Evolutionary conservation across 2,113 vertebrate genomes (phyloP).

Genomic region (Tachycineta bicolor): DNA sequence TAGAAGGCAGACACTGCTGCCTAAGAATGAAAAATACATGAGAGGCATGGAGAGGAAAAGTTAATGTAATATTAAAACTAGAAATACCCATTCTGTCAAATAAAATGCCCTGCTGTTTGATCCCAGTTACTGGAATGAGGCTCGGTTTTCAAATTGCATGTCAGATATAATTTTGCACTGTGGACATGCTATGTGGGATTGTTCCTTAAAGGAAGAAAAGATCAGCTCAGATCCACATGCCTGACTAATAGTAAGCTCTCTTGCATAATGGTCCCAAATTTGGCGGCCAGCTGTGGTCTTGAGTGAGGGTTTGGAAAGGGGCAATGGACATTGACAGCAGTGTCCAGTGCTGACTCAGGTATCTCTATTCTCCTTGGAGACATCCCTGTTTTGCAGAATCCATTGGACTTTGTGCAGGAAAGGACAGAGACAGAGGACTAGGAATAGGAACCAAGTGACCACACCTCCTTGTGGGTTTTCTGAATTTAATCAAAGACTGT

Average conservation of each 20-base stretch:
- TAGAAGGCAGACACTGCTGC: not conserved
- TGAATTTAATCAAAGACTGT: not conserved
- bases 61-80: conserved; percentile 57
- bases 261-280: not conserved
- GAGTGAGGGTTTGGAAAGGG: not conserved
- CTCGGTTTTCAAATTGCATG: conserved; percentile 70
- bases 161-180: conserved; percentile 66
- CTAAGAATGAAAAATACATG: conserved; percentile 54
- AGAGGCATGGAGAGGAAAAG: conserved; percentile 17
- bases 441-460: not conserved
- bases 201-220: conserved; percentile 17
- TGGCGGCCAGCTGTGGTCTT: not conserved
- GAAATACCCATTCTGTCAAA: conserved; percentile 63
- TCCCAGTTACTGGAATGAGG: conserved; percentile 73
- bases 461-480: not conserved
- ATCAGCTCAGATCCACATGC: not conserved
- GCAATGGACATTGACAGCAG: not conserved
- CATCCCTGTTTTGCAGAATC: not conserved
- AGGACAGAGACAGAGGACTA: not conserved
- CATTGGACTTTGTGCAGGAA: not conserved
- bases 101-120: conserved; percentile 69
- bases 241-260: conserved; percentile 1
- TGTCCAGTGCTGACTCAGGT: not conserved
- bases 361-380: not conserved
- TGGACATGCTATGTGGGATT: conserved; percentile 10